phyloP scores from a whole-genome alignment of 1,140 invertebrate species.

The Hesperophylax magnus region DNA sequence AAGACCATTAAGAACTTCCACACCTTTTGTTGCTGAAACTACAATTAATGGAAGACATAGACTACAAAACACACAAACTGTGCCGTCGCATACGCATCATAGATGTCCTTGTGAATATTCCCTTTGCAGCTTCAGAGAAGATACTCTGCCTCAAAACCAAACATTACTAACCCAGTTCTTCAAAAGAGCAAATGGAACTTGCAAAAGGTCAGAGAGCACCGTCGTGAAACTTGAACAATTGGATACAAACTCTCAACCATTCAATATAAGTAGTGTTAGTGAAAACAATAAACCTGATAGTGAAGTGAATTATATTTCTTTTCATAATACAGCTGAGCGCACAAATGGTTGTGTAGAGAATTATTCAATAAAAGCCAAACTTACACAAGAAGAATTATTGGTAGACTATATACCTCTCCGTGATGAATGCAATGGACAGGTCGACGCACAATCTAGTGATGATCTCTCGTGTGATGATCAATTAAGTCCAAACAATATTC shows the following conservation, averaged over 20 bases:
- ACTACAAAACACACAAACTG: too few relatives aligned
- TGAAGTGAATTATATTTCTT: too few relatives aligned
- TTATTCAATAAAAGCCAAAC: neutral
- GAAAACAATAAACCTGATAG: too few relatives aligned
- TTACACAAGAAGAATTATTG: neutral
- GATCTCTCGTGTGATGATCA: neutral
- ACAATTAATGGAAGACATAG: too few relatives aligned
- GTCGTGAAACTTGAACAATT: too few relatives aligned
- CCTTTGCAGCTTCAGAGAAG: neutral
- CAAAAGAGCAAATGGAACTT: neutral
- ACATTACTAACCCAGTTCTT: conserved; percentile 33
- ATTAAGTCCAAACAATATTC: neutral
- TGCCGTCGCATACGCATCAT: neutral
- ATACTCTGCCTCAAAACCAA: conserved; percentile 34
- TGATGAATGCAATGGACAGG: neutral
- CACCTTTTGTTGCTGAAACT: too few relatives aligned
- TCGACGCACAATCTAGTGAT: neutral
- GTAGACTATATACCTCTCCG: neutral
- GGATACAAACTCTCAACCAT: too few relatives aligned
- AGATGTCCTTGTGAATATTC: neutral
- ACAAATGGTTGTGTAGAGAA: neutral
- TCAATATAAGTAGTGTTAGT: too few relatives aligned
- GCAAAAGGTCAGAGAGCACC: too few relatives aligned
- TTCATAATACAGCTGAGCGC: neutral
- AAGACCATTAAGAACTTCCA: too few relatives aligned